phyloP scores from a whole-genome alignment of 2,888 invertebrate species.

The Oconnorella tubifera region DNA sequence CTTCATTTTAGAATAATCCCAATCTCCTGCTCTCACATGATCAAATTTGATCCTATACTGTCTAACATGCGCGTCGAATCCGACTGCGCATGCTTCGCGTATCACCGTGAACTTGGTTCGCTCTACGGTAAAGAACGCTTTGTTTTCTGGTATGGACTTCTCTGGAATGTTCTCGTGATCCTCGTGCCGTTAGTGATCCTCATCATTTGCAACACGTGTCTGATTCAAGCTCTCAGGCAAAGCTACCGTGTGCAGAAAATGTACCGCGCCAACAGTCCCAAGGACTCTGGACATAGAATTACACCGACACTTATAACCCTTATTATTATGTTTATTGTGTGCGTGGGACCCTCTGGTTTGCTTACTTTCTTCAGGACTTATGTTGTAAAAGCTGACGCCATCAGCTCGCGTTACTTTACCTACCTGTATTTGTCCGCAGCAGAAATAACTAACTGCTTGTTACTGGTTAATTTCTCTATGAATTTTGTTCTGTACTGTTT shows the following conservation, averaged over 20 bases:
- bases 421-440: constrained; percentile 8
- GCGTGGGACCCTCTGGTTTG: constrained; percentile 48
- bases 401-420: background rate
- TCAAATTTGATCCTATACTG: background rate
- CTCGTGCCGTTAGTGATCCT: constrained; percentile 47
- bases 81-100: constrained; percentile 3
- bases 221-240: constrained; percentile 47
- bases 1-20: constrained; percentile 40
- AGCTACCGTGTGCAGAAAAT: constrained; percentile 42
- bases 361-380: constrained; percentile 35
- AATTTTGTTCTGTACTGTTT: constrained; percentile 76
- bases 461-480: constrained; percentile 57
- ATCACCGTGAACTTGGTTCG: constrained; percentile 39
- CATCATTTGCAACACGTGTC: constrained; percentile 47
- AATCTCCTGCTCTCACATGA: constrained; percentile 17
- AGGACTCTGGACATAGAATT: constrained; percentile 39
- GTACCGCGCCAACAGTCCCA: constrained; percentile 34
- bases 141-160: constrained; percentile 41
- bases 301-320: constrained; percentile 49
- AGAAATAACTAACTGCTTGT: constrained; percentile 46
- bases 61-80: background rate
- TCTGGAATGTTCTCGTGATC: constrained; percentile 47
- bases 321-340: constrained; percentile 47
- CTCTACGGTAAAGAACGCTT: constrained; percentile 33
- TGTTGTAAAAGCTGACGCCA: background rate